Base-by-base conservation (phyloP, 2,113 vertebrate genomes). In the Chionodraco myersi region DNA sequence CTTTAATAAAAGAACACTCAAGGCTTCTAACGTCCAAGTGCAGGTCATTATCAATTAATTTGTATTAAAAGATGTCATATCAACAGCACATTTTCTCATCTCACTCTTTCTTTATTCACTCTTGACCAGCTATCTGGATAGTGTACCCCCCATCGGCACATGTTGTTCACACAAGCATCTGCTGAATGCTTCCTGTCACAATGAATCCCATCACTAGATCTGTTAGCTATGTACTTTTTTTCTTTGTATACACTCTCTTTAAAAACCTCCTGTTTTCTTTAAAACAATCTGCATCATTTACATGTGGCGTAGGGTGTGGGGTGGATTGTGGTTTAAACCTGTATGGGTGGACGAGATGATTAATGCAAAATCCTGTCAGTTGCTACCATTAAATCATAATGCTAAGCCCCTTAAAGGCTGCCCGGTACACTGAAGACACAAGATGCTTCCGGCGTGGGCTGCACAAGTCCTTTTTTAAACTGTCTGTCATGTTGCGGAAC, bases 291-390 rank as follows among this genome's bases (percentile, higher is more conserved):
- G 57, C 48, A 73, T 75, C 58, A 76, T 78, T 65, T 81, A 56
- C 62, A 26, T 7, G 16, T 26, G 13, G 18, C 18, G 48, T 16
- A 54, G 23, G 21, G 34, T 30, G n/a, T 30, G 71, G 11, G 3
- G 47, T 15, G 10, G 34, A 63, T 68, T 54, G 36, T 81, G 62
- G 80, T 75, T 86, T 57, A 77, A 65, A 71, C 62, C 62, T 66
- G 16, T 56, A 86, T 79, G 68, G 82, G 79, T 1, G 75, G 77
- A 49, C 21, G 44, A 30, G 63, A 79, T 83, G 77, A 90, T 87
- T 88, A 83, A 86, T 86, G 66, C 67, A 84, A 69, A 86, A 79
- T 11, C 15, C 75, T 84, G 84, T 75, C 86, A 77, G 41, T 67
- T 61, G 18, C 60, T 77, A 48, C 66, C 68, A 74, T 87, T 67